A percentile compares a stretch with the other conserved stretches of the same genome.
Evolutionary conservation across 2,888 invertebrate genomes (phyloP).

Genomic region (Chymomyza procnemis): DNA sequence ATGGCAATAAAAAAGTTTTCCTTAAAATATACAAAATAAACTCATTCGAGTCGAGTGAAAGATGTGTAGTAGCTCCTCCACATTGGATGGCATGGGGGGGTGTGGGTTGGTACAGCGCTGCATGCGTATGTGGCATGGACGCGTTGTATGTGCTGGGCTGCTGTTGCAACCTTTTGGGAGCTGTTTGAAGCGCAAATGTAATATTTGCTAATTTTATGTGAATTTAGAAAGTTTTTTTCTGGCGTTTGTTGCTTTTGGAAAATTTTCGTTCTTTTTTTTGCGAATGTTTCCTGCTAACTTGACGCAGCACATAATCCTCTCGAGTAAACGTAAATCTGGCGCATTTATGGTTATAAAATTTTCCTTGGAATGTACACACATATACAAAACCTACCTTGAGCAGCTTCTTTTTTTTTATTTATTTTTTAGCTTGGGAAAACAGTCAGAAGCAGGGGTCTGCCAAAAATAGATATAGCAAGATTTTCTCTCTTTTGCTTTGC

Average conservation of each 20-base stretch:
- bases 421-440: background rate
- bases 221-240: slow-evolving; percentile 63
- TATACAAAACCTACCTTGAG: slow-evolving; percentile 37
- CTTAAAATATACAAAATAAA: slow-evolving; percentile 74
- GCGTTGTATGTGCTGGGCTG: slow-evolving; percentile 26
- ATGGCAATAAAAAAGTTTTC: slow-evolving; percentile 71
- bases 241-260: background rate
- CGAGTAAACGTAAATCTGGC: slow-evolving; percentile 69
- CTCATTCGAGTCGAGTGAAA: slow-evolving; percentile 26
- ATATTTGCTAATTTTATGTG: slow-evolving; percentile 74
- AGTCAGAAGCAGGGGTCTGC: slow-evolving; percentile 8
- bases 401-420: slow-evolving; percentile 9
- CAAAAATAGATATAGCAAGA: slow-evolving; percentile 17
- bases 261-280: background rate
- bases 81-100: background rate
- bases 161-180: slow-evolving; percentile 62
- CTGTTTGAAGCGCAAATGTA: slow-evolving; percentile 68
- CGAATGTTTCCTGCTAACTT: slow-evolving; percentile 25
- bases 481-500: slow-evolving; percentile 7
- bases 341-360: slow-evolving; percentile 68
- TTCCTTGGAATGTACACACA: slow-evolving; percentile 55
- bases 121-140: background rate
- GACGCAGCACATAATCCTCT: slow-evolving; percentile 55
- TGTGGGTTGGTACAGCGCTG: too few species aligned
- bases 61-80: background rate